A percentile compares a stretch with the other conserved stretches of the same genome.
phyloP scores from a whole-genome alignment of 2,113 vertebrate genomes.

The Aix galericulata region DNA sequence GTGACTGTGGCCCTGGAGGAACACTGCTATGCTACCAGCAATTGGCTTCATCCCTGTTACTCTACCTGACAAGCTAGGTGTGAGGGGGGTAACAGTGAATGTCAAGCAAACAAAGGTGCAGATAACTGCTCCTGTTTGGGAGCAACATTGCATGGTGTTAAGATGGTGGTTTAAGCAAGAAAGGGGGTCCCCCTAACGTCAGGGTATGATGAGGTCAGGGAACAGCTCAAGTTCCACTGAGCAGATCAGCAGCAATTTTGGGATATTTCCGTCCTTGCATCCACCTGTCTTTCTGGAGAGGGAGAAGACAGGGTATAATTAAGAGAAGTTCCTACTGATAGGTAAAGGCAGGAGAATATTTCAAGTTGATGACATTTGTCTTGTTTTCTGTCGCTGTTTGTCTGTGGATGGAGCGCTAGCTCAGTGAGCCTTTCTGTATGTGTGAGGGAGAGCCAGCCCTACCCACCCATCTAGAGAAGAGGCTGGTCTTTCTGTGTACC shows the following conservation, averaged over 20 bases:
- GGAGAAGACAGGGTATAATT: not conserved
- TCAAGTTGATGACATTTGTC: not conserved
- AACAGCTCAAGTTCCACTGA: not conserved
- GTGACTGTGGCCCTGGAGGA: not conserved
- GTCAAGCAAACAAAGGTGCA: rapidly evolving
- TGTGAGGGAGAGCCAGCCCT: not conserved
- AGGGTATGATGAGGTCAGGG: not conserved
- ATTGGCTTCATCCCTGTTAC: not conserved
- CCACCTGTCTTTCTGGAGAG: not conserved
- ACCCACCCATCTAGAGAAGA: not conserved
- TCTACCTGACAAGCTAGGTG: not conserved
- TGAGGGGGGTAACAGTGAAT: not conserved
- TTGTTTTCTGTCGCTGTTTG: not conserved
- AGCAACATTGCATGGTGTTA: not conserved
- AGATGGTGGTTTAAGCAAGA: not conserved
- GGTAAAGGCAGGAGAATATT: not conserved
- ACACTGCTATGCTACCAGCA: not conserved
- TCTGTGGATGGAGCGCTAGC: not conserved
- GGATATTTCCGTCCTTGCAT: not conserved
- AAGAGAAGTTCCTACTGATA: not conserved
- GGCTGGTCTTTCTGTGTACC: not conserved
- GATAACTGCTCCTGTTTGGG: not conserved
- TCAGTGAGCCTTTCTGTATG: not conserved
- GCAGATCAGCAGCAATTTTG: not conserved
- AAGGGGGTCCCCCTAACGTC: not conserved